Conservation (phyloP, 2,888 invertebrate species). For the Luperina testacea region DNA sequence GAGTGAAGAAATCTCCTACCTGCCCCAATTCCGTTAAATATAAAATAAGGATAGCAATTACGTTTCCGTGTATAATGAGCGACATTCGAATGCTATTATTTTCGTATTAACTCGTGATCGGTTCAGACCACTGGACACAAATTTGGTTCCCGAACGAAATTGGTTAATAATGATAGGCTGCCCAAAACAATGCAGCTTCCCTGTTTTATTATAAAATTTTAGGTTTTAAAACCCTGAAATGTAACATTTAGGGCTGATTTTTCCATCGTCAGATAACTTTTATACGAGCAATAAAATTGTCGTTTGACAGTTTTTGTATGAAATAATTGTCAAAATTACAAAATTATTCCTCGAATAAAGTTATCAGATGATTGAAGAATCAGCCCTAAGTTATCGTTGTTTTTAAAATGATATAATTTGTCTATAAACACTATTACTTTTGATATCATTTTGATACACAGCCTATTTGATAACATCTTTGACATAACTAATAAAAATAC, state of each 20-base stretch:
- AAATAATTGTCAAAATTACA: no score
- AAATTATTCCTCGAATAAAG: no score
- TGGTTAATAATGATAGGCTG: slow-evolving; percentile 83
- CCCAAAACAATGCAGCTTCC: slow-evolving; percentile 71
- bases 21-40: slow-evolving; percentile 40
- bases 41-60: slow-evolving; percentile 71
- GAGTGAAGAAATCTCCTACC: slow-evolving; percentile 31
- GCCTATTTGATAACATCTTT: slow-evolving; percentile 1
- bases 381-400: no score
- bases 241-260: neutral
- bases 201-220: slow-evolving; percentile 67
- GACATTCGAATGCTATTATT: slow-evolving; percentile 86
- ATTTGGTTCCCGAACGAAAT: slow-evolving; percentile 79
- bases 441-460: neutral
- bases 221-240: slow-evolving; percentile 26
- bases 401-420: neutral
- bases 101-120: slow-evolving; percentile 87
- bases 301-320: no score
- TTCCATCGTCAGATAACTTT: no score
- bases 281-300: no score
- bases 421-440: neutral
- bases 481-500: slow-evolving; percentile 37
- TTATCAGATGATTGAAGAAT: no score
- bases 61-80: slow-evolving; percentile 79
- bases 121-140: slow-evolving; percentile 80